Base-by-base conservation (phyloP, 2,113 vertebrate species). In the Thamnophis sirtalis region DNA sequence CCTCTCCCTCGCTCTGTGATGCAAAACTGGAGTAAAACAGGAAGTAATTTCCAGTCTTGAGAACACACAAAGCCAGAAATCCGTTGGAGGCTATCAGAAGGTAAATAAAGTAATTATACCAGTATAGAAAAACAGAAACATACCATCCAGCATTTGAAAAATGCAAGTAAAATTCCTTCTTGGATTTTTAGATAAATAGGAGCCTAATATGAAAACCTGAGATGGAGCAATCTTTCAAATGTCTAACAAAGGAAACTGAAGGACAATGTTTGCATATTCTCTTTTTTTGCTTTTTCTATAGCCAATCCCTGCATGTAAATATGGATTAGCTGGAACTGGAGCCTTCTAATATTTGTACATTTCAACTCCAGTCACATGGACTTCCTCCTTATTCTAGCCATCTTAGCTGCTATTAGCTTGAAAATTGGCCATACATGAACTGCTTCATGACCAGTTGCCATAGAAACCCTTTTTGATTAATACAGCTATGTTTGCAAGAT, bases 381-480 rank as follows among this genome's bases (percentile, higher is more conserved):
- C 50, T 33, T 85, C 15, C 9, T 28, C 3, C 68, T 43, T 93
- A 26, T 33, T 19, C 55, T 38, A 43, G 68, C 50, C 73, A 89
- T 54, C 56, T 89, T 28, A 86, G 80, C 19, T 91, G 92, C 80
- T 51, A 19, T 80, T 86, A 80, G 89, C 54, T 88, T 24, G 51
- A 55, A 93, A 91, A 17, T 48, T 60, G 33, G 55, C 86, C 28
- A 26, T 55, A 73, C 9, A 89, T n/a, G 54, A 86, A 91, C 19
- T 3, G 49, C 68, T 91, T 91, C 73, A 54, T 86, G 87, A 51
- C 55, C 26, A n/a, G 90, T 93, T 91, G 56, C 90, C 63, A 91
- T 91, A 80, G 87, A 85, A 60, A 89, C 90, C 90, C 53, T 33
- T 89, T 91, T 89, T 93, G 84, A 93, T 91, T 63, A 89, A 86